These are phyloP conservation scores for Drosophila bifasciata DNA, from an alignment of 1,140 invertebrate genomes.

Conservation along the genomic window DNA sequence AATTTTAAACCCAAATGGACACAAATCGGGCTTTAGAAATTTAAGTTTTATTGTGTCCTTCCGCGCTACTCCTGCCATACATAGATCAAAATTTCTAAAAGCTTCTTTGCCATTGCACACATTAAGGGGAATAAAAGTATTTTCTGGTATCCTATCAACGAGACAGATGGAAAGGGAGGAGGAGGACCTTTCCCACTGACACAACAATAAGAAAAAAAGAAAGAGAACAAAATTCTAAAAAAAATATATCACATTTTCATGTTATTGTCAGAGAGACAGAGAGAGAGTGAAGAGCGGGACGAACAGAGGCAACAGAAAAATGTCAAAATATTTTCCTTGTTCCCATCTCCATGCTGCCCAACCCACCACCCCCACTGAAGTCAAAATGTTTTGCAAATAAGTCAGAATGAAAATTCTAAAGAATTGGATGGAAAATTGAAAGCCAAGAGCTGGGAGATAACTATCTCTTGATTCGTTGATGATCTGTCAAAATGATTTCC, in stretches of 20 bases:
- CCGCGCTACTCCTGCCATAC: too few relatives aligned
- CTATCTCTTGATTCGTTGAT: slow-evolving; percentile 36
- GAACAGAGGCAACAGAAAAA: slow-evolving; percentile 14
- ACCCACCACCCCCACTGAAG: slow-evolving; percentile 26
- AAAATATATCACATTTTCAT: slow-evolving; percentile 12
- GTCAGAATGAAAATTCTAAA: slow-evolving; percentile 16
- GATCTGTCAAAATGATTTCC: slow-evolving; percentile 36
- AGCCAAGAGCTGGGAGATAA: slow-evolving; percentile 17
- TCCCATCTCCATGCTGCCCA: slow-evolving; percentile 4
- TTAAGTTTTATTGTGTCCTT: too few relatives aligned
- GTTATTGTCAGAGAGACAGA: slow-evolving; percentile 13
- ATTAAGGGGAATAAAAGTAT: too few relatives aligned
- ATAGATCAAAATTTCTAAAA: too few relatives aligned
- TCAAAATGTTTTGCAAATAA: slow-evolving; percentile 40
- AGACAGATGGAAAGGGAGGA: too few relatives aligned
- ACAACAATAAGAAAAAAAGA: background rate
- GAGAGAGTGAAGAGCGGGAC: background rate
- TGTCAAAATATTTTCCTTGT: slow-evolving; percentile 49
- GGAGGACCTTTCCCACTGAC: background rate
- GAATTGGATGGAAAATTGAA: slow-evolving; percentile 43
- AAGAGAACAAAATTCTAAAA: background rate
- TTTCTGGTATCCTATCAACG: too few relatives aligned
- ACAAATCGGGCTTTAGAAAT: too few relatives aligned
- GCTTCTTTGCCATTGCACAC: too few relatives aligned
- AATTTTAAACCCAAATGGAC: too few relatives aligned